Evolutionary conservation across 2,888 invertebrate species (phyloP).

Genomic region (Marronus borbonicus): DNA sequence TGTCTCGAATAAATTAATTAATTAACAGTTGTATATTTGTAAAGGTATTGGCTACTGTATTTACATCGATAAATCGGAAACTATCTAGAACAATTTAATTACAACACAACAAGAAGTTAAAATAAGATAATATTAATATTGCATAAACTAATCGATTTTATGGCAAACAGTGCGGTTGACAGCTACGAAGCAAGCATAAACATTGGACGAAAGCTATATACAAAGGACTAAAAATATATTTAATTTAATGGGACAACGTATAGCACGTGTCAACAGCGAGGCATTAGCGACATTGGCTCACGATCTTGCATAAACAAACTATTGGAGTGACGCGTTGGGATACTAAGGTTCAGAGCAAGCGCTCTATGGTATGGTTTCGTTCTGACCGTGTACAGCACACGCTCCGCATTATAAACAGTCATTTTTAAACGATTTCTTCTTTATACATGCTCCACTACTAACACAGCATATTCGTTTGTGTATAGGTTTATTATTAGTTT

Average conservation of each 20-base stretch:
- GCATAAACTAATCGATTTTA: constrained; percentile 59
- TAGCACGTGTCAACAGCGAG: constrained; percentile 61
- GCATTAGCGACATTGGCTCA: constrained; percentile 60
- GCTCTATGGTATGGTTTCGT: not conserved
- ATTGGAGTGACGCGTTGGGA: constrained; percentile 52
- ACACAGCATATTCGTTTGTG: constrained; percentile 9
- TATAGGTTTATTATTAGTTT: constrained; percentile 38
- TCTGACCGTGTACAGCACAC: not conserved
- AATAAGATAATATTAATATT: constrained; percentile 56
- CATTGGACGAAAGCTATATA: constrained; percentile 58
- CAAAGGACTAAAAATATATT: constrained; percentile 61
- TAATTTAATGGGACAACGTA: constrained; percentile 61
- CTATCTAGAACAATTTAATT: constrained; percentile 39
- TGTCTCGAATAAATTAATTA: too few species aligned
- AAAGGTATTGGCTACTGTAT: not conserved
- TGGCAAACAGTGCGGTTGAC: constrained; percentile 61
- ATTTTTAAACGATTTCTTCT: constrained; percentile 45
- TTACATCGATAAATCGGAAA: constrained; percentile 25
- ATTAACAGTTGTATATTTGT: not conserved
- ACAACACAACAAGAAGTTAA: constrained; percentile 52
- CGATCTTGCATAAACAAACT: constrained; percentile 59
- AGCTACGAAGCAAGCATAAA: constrained; percentile 61
- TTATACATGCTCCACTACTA: constrained; percentile 8
- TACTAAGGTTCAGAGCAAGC: constrained; percentile 16
- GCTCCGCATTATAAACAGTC: constrained; percentile 38